These are phyloP conservation scores for Epistrophe grossulariae DNA, from an alignment of 2,888 invertebrate species.

Conservation along the genomic window DNA sequence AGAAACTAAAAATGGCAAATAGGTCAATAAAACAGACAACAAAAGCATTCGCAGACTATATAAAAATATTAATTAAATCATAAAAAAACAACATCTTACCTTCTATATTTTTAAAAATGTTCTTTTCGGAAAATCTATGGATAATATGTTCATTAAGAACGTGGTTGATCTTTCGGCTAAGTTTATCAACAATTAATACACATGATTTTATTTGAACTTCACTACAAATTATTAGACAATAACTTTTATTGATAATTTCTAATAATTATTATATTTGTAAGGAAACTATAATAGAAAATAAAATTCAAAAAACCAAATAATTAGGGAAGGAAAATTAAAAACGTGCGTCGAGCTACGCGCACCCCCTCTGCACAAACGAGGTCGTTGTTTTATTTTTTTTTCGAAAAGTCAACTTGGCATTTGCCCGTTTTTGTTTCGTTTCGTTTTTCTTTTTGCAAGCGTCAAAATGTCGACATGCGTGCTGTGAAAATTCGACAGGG, in stretches of 20 bases:
- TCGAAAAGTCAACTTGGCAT: constrained; percentile 59
- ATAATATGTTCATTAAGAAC: constrained; percentile 9
- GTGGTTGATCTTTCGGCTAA: not conserved
- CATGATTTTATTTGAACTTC: not conserved
- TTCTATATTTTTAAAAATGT: not conserved
- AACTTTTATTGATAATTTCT: not conserved
- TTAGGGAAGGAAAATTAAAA: constrained; percentile 67
- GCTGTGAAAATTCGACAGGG: not conserved
- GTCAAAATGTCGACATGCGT: constrained; percentile 11
- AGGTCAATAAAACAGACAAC: not conserved
- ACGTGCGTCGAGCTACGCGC: constrained; percentile 72
- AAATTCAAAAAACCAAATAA: constrained; percentile 68
- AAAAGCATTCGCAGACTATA: constrained; percentile 5
- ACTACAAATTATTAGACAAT: constrained; percentile 5
- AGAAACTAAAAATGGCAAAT: constrained; percentile 31
- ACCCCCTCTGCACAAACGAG: constrained; percentile 66
- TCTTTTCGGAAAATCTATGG: not conserved
- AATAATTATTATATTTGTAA: constrained; percentile 3
- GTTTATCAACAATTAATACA: not conserved
- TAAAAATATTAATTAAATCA: not conserved
- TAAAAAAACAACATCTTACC: not conserved
- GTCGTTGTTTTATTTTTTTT: constrained; percentile 43
- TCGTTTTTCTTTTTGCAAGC: not conserved
- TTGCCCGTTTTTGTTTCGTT: constrained; percentile 24
- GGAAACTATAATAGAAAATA: constrained; percentile 56